Conservation (phyloP, 2,888 invertebrate genomes). For the Nomada goodeniana region DNA sequence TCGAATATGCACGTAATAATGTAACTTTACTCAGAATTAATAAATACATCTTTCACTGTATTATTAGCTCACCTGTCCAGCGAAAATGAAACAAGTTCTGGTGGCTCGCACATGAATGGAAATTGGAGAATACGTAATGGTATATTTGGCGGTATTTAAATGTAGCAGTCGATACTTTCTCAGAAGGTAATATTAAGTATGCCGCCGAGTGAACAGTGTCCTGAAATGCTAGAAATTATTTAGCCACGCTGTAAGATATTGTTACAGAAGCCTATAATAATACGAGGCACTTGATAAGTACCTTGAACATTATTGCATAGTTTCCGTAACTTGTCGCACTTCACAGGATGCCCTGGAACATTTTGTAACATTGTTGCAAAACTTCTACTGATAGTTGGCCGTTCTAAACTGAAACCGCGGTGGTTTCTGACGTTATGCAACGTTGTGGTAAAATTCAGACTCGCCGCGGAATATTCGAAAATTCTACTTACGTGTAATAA, state of each 20-base stretch:
- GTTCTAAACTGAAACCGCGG: too few species aligned
- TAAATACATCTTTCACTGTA: not conserved
- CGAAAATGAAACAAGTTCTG: not conserved
- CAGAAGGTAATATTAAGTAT: too few species aligned
- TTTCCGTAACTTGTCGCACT: not conserved
- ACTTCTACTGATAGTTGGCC: too few species aligned
- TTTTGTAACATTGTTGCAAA: not conserved
- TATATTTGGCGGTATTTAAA: too few species aligned
- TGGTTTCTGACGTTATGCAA: not conserved
- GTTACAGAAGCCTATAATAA: not conserved
- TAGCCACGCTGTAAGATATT: not conserved
- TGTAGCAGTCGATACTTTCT: too few species aligned
- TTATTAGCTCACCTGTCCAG: not conserved
- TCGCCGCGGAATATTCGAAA: not conserved
- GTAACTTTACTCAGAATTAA: not conserved
- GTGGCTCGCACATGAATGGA: not conserved
- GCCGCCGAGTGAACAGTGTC: too few species aligned
- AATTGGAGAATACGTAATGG: too few species aligned
- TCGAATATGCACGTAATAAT: not conserved
- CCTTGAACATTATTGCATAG: not conserved
- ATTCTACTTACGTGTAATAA: not conserved
- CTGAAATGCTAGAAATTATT: not conserved
- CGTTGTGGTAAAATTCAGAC: not conserved
- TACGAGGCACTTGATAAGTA: not conserved
- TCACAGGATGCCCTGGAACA: not conserved